Base-by-base conservation (phyloP, 2,888 invertebrate species). In the Rhogogaster chlorosoma region DNA sequence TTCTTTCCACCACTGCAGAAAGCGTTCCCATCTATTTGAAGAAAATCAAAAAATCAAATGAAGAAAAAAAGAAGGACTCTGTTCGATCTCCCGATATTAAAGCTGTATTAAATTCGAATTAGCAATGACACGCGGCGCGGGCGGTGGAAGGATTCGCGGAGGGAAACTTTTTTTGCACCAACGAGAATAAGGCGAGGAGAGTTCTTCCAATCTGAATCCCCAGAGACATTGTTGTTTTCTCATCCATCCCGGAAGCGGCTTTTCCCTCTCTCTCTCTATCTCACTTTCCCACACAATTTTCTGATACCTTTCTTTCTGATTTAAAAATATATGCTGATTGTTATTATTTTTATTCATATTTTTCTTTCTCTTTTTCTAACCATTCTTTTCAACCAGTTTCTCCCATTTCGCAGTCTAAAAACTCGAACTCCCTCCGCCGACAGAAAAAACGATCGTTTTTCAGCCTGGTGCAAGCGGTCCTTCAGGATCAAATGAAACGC, bases 201-300 rank as follows among this genome's bases (percentile, higher is more conserved):
- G 49, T 18, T 45, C 15, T 77, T 77, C 77, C 53, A 77, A 53
- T 53, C 45, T 77, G n/a, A 53, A 53, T 53, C 77, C 77, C 53
- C 77, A 22, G 77, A 32, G 77, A 49, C 77, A 32, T 77, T 77
- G 53, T 77, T 77, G 77, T 53, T 77, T 77, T 77, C 49, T 45
- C 77, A 77, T 77, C 77, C 77, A 77, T 53, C 53, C 53, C 26
- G n/a, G 32, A 53, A 32, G 77, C 53, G 26, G 53, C 32, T 49
- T 73, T 26, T 73, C n/a, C 22, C 3, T 42, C 42, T 1, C 9
- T 38, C 7, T 29, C 73, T 10, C 22, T 73, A 42, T 12, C 29
- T 4, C 71, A n/a, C 71, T 2, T 2, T 38, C 9, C 6, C 36
- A 5, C n/a, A 36, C 22, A 5, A n/a, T 22, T 73, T 42, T 73